Percentiles rank a stretch among this genome's conserved stretches.
Conservation (phyloP, 2,113 vertebrate genomes). For the Myiozetetes cayanensis region DNA sequence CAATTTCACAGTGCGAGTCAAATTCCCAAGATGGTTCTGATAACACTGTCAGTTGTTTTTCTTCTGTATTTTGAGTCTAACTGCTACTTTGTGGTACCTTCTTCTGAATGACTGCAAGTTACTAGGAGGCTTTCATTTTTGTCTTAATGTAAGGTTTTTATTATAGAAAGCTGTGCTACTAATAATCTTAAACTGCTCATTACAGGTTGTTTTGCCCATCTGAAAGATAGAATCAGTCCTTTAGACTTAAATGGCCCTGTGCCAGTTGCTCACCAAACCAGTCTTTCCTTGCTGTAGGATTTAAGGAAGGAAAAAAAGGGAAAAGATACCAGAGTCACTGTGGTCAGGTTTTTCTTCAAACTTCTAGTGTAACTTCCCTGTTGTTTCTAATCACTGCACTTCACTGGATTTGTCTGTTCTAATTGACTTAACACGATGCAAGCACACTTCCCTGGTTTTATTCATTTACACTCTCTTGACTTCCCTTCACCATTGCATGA, state of each 20-base stretch:
- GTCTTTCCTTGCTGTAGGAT: background rate
- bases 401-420: background rate
- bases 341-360: background rate
- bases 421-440: accelerated
- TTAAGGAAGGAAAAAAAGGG: background rate
- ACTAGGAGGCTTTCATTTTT: background rate
- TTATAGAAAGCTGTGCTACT: background rate
- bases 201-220: background rate
- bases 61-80: background rate
- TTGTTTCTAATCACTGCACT: background rate
- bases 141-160: background rate
- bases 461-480: background rate
- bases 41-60: background rate
- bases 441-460: background rate
- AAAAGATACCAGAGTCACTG: background rate
- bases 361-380: background rate
- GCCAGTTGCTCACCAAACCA: background rate
- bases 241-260: background rate
- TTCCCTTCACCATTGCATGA: accelerated
- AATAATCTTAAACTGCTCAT: background rate
- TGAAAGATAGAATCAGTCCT: background rate
- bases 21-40: background rate
- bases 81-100: background rate
- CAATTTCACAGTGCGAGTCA: background rate
- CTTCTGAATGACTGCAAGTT: background rate